A percentile compares a stretch with the other conserved stretches of the same genome.
phyloP scores from a whole-genome alignment of 2,888 invertebrate species.

The Sthenelais limicola region DNA sequence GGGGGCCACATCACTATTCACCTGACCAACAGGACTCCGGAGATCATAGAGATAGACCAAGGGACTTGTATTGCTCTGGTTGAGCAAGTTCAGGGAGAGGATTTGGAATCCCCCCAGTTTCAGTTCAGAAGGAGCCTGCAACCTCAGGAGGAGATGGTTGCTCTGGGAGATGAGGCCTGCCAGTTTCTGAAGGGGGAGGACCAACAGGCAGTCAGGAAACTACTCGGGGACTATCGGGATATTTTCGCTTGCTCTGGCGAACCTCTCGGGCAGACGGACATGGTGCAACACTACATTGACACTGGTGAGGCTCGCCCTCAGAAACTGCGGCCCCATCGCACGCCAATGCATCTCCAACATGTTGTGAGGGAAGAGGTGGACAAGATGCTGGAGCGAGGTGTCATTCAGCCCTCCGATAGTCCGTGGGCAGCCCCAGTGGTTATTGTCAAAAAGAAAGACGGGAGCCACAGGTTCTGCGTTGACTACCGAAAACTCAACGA shows the following conservation, averaged over 20 bases:
- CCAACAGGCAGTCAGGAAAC: too few species aligned
- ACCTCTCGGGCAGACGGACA: background rate
- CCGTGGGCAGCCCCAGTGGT: constrained; percentile 10
- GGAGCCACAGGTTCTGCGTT: background rate
- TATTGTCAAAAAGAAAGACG: constrained; percentile 5
- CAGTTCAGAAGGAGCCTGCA: too few species aligned
- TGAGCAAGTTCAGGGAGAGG: too few species aligned
- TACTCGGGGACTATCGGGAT: too few species aligned
- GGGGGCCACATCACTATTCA: too few species aligned
- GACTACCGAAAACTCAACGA: constrained; percentile 12
- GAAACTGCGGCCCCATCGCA: background rate
- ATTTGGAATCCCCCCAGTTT: too few species aligned
- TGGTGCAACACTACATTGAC: background rate
- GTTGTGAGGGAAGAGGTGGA: background rate
- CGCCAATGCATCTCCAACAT: background rate
- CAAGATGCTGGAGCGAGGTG: background rate
- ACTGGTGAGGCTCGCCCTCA: background rate
- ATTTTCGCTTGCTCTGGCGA: background rate
- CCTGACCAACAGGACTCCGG: too few species aligned
- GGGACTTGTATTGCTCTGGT: too few species aligned
- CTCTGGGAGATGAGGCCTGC: too few species aligned
- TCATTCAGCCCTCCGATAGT: background rate
- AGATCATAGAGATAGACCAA: too few species aligned
- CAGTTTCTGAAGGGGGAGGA: too few species aligned
- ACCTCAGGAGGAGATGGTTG: too few species aligned